Evolutionary conservation across 2,113 vertebrate genomes (phyloP), one percentile per base, ranked within the genome.

Genomic region (Pithys albifrons): DNA sequence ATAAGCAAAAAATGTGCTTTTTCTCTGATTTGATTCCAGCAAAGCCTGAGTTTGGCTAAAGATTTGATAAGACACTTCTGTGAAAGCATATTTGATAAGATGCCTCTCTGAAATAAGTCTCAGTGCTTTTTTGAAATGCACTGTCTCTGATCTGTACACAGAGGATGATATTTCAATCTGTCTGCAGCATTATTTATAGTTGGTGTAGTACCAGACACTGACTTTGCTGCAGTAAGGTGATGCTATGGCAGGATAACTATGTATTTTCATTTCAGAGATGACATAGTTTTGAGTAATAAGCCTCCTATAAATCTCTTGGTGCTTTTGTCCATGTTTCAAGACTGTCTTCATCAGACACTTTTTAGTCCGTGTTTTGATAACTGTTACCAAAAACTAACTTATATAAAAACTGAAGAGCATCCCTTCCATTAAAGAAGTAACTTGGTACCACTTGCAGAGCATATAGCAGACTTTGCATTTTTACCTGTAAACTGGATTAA

Each of bases 51-150:
- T 91, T 84, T 66, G 31, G 65, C 33, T 80, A 79, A 87, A 35
- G 51, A 72, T 79, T 88, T 91, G 76, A 41, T 84, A 77, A 86
- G 48, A 45, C 27, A 19, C 37, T 71, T 85, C 46, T 70, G 65
- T 89, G 76, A 87, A 71, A 61, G 18, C 8, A 14, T 41, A 7
- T 41, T 41, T 41, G 61, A 29, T 41, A 28, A 19, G 37, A 41
- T 62, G 61, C 61, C 55, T 83, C 39, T 72, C 73, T 89, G 79
- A 89, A 64, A 64, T 64, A 84, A 87, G 9, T 9, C 27, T 73
- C 70, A 31, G 52, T 75, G 41, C n/a, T 72, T 67, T 67, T 81
- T 76, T 55, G 41, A 92, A 91, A 54, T 59, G 17, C 29, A 4
- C 10, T 75, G 64, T 6, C 9, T 88, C 6, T 58, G n/a, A 31